These are phyloP conservation scores for Hapalemur alaotrensis DNA, from an alignment of 2,797 vertebrate genomes.

Conservation along the genomic window DNA sequence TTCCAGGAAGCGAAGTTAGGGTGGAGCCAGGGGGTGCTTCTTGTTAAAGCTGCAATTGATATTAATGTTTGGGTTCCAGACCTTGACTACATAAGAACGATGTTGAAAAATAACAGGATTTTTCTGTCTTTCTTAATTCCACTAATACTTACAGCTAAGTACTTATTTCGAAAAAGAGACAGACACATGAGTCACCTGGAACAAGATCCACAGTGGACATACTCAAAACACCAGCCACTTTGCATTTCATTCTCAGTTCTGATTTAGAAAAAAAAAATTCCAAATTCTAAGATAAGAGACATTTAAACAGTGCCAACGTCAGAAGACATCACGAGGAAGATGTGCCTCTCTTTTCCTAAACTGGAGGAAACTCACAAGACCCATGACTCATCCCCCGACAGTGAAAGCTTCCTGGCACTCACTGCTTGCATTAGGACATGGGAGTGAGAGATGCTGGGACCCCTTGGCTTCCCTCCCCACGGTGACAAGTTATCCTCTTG, in stretches of 20 bases:
- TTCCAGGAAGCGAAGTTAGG: not conserved
- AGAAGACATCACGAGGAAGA: not conserved
- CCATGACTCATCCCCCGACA: conserved; percentile 40
- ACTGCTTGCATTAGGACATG: not conserved
- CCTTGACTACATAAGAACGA: not conserved
- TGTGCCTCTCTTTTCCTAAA: conserved; percentile 9
- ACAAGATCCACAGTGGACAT: not conserved
- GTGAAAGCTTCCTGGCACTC: conserved; percentile 2
- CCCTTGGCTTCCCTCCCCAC: not conserved
- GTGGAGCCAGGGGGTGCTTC: not conserved
- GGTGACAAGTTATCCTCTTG: conserved; percentile 39
- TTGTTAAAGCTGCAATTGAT: not conserved
- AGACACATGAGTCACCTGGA: conserved; percentile 66
- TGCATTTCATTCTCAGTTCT: conserved; percentile 31
- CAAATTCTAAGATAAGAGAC: conserved; percentile 10
- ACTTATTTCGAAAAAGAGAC: conserved; percentile 49
- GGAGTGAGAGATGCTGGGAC: not conserved
- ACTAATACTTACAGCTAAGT: conserved; percentile 7
- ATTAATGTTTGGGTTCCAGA: conserved; percentile 27
- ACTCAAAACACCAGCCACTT: conserved; percentile 28
- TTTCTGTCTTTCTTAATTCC: conserved; percentile 51
- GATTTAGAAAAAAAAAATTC: not conserved
- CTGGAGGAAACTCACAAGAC: conserved; percentile 12
- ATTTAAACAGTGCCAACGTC: not conserved
- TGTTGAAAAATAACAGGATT: conserved; percentile 49